Evolutionary conservation across 2,888 invertebrate genomes (phyloP), one percentile per base, ranked within the genome.

Genomic region (Nycteola revayana): DNA sequence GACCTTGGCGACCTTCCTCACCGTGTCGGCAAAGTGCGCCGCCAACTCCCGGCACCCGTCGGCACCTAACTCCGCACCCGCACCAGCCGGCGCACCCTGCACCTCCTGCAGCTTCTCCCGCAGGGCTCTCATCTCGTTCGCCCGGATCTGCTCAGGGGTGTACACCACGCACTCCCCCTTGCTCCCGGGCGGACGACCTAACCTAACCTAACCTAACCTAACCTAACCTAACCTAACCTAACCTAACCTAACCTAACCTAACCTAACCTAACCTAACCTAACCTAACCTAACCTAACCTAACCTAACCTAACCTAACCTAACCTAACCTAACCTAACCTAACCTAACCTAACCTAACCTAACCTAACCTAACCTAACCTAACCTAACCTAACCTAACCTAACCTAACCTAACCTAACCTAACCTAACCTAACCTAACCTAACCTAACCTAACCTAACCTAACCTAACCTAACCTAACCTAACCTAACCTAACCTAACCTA

Each of bases 401-500:
- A 42, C 31, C 34, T 28, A 32, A 39, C 31, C 39, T 28, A 28
- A 39, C 28, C 36, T 34, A 34, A 42, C 30, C 41, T 34, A 31
- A 33, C 36, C 36, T 33, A 36, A 42, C 41, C 31, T 36, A 36
- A 36, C 40, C 40, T 36, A 36, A 36, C 36, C 36, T 36, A 36
- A 36, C 32, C 36, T 36, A 36, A 41, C 35, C 40, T 36, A 36
- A 41, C 35, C 35, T 32, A 32, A 32, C 35, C 35, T 27, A 41
- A 37, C 40, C 42, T 40, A 41, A 41, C 35, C 40, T 35, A 36
- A 37, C 38, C 37, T 32, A 38, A 35, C 41, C 35, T 35, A 38
- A 37, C 45, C 40, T 41, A 41, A 37, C 41, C 37, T 37, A 41
- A 44, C 41, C 41, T 41, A 38, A 39, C 36, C 36, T 37, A 37